Evolutionary conservation across 1,140 invertebrate species (phyloP), one percentile per base, ranked within the genome.

Genomic region (Meloidogyne floridensis): DNA sequence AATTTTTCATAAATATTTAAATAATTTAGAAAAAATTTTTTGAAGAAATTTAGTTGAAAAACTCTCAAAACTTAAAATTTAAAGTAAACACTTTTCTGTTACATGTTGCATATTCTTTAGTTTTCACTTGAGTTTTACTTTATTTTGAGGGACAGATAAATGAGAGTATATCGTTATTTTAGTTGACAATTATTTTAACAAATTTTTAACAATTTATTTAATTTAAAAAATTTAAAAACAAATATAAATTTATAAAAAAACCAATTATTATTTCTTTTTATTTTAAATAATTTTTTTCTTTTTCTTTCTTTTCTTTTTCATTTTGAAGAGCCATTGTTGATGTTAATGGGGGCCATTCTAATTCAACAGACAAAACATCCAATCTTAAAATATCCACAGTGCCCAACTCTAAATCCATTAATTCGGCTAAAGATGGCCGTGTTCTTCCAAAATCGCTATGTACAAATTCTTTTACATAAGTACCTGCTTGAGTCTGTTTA

Each of bases 401-500:
- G 65, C 80, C 87, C 77, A 87, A 90, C 88, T 65, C 91, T 89
- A 74, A 84, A 87, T 84, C 84, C 11, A 92, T 82, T 11, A 92
- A 59, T 3, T 86, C 86, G 15, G 86, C 86, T 70, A 92, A 77
- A 75, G 90, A 92, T 10, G 92, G 92, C n/a, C 83, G 80, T 1
- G 92, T 92, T 56, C 92, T 84, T 32, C 80, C 91, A 86, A 92
- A 91, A 84, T 92, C 92, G 51, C 92, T 90, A 85, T 92, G 92
- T 18, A 92, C 91, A 90, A 92, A 92, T 53, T 81, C 80, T 42
- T 81, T 81, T 43, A 81, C 75, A 70, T 89, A 89, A 4, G 87
- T 89, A 65, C 87, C 87, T 69, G 87, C 87, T 84, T 88, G 86
- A 51, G 87, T 88, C 56, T 72, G 32, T 32, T 71, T 20, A 71